These are phyloP conservation scores for Metaphire vulgaris DNA, from an alignment of 1,140 invertebrate species.

Conservation along the genomic window DNA sequence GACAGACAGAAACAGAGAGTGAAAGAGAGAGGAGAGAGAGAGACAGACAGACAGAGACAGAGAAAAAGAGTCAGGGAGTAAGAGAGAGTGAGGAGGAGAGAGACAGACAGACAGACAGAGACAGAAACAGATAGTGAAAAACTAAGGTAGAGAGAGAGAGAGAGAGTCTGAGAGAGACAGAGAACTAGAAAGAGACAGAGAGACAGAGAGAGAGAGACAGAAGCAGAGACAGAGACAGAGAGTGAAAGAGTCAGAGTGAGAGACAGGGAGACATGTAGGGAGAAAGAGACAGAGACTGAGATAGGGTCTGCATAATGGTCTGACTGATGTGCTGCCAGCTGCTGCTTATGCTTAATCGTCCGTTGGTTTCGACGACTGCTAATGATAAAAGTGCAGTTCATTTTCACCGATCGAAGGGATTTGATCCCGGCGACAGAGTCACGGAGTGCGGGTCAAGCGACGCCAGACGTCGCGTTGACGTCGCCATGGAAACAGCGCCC, in stretches of 20 bases:
- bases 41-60: not conserved
- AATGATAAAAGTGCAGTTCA: too few relatives aligned
- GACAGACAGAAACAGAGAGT: not conserved
- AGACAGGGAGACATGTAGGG: not conserved
- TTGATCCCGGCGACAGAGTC: too few relatives aligned
- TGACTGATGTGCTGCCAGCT: too few relatives aligned
- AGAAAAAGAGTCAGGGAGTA: not conserved
- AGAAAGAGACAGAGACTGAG: not conserved
- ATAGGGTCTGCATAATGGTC: too few relatives aligned
- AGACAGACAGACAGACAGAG: not conserved
- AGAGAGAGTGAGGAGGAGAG: not conserved
- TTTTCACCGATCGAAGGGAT: too few relatives aligned
- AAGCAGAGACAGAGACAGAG: not conserved
- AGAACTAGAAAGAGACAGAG: not conserved
- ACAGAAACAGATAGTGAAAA: not conserved
- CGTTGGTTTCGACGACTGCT: too few relatives aligned
- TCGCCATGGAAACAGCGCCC: too few relatives aligned
- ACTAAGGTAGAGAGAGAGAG: not conserved
- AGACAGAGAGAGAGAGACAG: not conserved
- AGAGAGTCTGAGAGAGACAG: not conserved
- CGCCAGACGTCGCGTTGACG: too few relatives aligned
- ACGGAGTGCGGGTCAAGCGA: too few relatives aligned
- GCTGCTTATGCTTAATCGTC: too few relatives aligned
- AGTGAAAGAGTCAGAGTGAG: not conserved
- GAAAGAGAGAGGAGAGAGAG: not conserved